phyloP scores from a whole-genome alignment of 2,113 vertebrate genomes.

The Nansenia antarctica region DNA sequence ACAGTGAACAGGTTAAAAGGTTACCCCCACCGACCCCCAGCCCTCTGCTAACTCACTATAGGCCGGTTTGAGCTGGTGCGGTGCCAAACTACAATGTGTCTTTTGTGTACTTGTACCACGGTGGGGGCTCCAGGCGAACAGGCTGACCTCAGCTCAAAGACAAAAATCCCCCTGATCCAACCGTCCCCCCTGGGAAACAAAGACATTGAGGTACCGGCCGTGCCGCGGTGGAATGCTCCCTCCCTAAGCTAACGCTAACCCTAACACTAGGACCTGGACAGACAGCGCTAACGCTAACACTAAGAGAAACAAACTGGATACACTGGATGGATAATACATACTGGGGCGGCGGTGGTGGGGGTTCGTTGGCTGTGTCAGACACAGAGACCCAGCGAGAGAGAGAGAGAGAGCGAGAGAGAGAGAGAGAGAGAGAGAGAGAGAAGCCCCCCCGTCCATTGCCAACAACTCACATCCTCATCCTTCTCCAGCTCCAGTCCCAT shows the following conservation, averaged over 20 bases:
- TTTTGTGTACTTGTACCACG: slow-evolving; percentile 28
- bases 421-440: not conserved
- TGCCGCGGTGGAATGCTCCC: not conserved
- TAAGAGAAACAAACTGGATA: too few relatives aligned
- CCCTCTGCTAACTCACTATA: not conserved
- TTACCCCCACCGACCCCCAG: not conserved
- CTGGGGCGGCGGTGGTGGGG: too few relatives aligned
- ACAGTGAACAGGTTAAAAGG: slow-evolving; percentile 2
- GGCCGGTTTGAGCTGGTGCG: not conserved
- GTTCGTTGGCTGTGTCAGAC: not conserved
- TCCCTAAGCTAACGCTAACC: not conserved
- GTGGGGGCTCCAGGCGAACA: slow-evolving; percentile 7
- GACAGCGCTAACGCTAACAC: not conserved
- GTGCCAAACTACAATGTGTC: slow-evolving; percentile 20
- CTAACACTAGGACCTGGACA: not conserved
- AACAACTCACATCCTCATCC: slow-evolving; percentile 86
- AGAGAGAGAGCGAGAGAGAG: not conserved
- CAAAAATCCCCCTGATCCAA: slow-evolving; percentile 11
- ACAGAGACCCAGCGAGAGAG: too few relatives aligned
- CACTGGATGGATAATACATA: too few relatives aligned
- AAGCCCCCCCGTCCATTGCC: too few relatives aligned
- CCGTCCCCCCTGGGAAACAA: not conserved
- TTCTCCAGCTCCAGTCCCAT: slow-evolving; percentile 93
- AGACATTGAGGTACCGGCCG: slow-evolving; percentile 1
- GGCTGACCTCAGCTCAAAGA: slow-evolving; percentile 36